Conservation (phyloP, 2,797 vertebrate species). For the Epinephelus coioides region DNA sequence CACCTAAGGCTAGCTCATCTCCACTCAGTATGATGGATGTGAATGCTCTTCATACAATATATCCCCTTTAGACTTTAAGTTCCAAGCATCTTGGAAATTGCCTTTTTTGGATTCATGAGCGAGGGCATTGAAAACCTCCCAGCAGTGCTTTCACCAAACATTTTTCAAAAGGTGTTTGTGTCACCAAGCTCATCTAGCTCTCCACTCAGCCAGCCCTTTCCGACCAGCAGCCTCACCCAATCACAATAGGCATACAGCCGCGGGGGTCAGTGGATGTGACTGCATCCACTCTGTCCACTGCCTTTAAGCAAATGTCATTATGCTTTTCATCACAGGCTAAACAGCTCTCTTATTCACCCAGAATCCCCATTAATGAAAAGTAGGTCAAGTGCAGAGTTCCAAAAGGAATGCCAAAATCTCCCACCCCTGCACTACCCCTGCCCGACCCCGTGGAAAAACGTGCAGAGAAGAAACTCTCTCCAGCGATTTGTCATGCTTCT, state of each 20-base stretch:
- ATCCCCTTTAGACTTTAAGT: conserved; percentile 57
- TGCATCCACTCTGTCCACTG: conserved; percentile 52
- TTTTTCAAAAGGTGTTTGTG: conserved; percentile 67
- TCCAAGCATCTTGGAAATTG: conserved; percentile 53
- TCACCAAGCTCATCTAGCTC: conserved; percentile 53
- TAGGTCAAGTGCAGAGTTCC: conserved; percentile 82
- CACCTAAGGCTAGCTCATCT: conserved; percentile 47
- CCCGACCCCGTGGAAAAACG: conserved; percentile 56
- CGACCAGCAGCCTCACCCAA: conserved; percentile 19
- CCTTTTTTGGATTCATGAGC: conserved; percentile 61
- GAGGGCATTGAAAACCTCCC: conserved; percentile 51
- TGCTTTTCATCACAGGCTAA: conserved; percentile 81
- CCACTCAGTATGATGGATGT: conserved; percentile 52
- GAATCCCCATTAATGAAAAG: conserved; percentile 82
- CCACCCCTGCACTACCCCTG: conserved; percentile 47
- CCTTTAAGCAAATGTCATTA: conserved; percentile 80
- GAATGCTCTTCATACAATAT: conserved; percentile 48
- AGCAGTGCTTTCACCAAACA: conserved; percentile 60
- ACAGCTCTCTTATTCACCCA: conserved; percentile 72
- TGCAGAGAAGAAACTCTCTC: conserved; percentile 68
- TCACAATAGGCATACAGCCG: conserved; percentile 36
- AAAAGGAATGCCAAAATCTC: conserved; percentile 78
- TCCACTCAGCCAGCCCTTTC: conserved; percentile 5
- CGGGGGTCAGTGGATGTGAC: conserved; percentile 58
- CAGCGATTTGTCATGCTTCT: conserved; percentile 72